Base-by-base conservation (phyloP, 2,888 invertebrate species). In the Drosophila subquinaria region DNA sequence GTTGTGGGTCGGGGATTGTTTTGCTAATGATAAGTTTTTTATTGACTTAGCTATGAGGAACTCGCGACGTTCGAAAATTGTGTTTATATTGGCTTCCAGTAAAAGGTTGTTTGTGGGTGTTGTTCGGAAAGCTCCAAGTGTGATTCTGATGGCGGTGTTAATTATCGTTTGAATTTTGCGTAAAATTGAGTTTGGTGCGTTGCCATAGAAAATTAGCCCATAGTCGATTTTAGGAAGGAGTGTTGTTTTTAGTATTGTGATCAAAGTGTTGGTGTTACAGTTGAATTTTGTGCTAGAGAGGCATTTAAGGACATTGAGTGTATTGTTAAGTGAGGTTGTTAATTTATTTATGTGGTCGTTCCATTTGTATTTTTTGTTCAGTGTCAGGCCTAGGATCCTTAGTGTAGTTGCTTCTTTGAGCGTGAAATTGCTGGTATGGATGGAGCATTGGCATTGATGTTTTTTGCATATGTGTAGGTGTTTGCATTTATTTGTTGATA, bases 241-340 rank as follows among this genome's bases (percentile, higher is more conserved):
- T 17, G 17, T 42, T 17, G 15, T 42, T 23, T 23, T 23, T 23
- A 23, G 23, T 23, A 23, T 23, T 23, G 23, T 23, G 8, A 42
- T 42, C 17, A 42, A 20, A 17, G 42, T 42, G 10, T 17, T 17
- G 4, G 42, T 42, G 42, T 42, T 17, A 10, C 42, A 42, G 9
- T 42, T 42, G 10, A 42, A 10, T 17, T 17, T 17, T 9, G 10
- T 42, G 4, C 17, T 42, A 10, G 17, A 42, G 9, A 42, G 42
- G 10, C 15, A 17, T 42, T 42, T 42, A 42, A 20, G 17, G 9
- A 17, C 17, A 38, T 38, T 38, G n/a, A 38, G 38, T 38, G n/a
- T 38, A n/a, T 38, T 38, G 38, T 38, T 38, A 38, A 38, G n/a
- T 38, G 38, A 38, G n/a, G 38, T 38, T 38, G n/a, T 6, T n/a